Evolutionary conservation across 2,888 invertebrate genomes (phyloP).

Genomic region (Heliconius charithonia): DNA sequence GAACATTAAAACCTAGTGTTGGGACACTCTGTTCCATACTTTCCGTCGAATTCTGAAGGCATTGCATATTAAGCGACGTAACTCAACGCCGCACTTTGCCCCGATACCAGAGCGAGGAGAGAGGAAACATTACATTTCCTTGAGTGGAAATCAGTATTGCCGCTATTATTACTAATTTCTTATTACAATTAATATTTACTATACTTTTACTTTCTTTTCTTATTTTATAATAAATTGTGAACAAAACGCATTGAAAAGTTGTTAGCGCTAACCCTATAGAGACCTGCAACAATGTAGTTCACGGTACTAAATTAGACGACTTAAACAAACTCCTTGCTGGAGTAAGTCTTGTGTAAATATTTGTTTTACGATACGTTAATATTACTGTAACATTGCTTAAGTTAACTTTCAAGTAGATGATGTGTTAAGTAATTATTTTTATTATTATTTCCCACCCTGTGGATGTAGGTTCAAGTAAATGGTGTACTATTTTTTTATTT

Average conservation of each 20-base stretch:
- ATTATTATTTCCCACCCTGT: not conserved
- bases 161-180: no score
- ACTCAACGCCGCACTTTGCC: no score
- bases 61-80: no score
- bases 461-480: not conserved
- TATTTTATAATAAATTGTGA: not conserved
- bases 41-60: no score
- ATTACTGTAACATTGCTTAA: slow-evolving; percentile 52
- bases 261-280: slow-evolving; percentile 41
- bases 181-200: not conserved
- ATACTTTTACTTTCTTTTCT: not conserved
- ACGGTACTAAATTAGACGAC: slow-evolving; percentile 54
- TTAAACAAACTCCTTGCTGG: slow-evolving; percentile 49
- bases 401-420: slow-evolving; percentile 39
- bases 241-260: not conserved
- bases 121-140: no score
- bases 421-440: not conserved
- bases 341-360: slow-evolving; percentile 50
- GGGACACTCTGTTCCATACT: no score
- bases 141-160: no score
- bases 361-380: slow-evolving; percentile 46
- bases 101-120: no score
- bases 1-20: no score
- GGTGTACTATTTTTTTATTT: not conserved
- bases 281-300: slow-evolving; percentile 51